Base-by-base conservation (phyloP, 2,888 invertebrate species). In the Microchrysa polita region DNA sequence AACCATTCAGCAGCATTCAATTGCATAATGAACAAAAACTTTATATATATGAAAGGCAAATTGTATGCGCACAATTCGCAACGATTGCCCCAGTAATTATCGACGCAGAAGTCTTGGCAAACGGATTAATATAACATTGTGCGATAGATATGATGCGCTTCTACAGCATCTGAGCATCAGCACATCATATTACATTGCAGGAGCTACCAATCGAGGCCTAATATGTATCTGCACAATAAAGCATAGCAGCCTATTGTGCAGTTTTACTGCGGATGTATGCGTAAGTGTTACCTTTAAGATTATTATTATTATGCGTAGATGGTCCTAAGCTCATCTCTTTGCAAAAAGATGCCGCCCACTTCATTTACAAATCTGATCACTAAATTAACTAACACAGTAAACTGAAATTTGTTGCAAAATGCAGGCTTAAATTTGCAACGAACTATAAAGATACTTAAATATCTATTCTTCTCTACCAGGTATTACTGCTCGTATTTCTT, bases 401-500 rank as follows among this genome's bases (percentile, higher is more conserved):
- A 16, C 52, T 14, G 16, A 10, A 14, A 16, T 5, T 10, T 16
- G 16, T 52, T 52, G 52, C 52, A 52, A 52, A 52, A 52, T 34
- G 7, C 27, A 34, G n/a, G n/a, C n/a, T n/a, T 52, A 52, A 52
- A 52, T 52, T 5, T 52, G 52, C 52, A 52, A 52, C 52, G 12
- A 34, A 34, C 27, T 16, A 16, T 14, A n/a, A n/a, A n/a, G n/a
- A n/a, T n/a, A n/a, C n/a, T n/a, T 16, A 52, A 52, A 52, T 52
- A 52, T 52, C 52, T 16, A 52, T 52, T 52, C 52, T 52, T 52
- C 52, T 52, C 2, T n/a, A n/a, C n/a, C n/a, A n/a, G n/a, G n/a
- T 34, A 34, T 34, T 34, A 34, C 27, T 10, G 44, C 44, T 44
- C 14, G 9, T 14, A 52, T 52, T 52, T 52, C 52, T 2, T 10